Evolutionary conservation across 2,888 invertebrate species (phyloP).

Genomic region (Drosophila paramelanica): DNA sequence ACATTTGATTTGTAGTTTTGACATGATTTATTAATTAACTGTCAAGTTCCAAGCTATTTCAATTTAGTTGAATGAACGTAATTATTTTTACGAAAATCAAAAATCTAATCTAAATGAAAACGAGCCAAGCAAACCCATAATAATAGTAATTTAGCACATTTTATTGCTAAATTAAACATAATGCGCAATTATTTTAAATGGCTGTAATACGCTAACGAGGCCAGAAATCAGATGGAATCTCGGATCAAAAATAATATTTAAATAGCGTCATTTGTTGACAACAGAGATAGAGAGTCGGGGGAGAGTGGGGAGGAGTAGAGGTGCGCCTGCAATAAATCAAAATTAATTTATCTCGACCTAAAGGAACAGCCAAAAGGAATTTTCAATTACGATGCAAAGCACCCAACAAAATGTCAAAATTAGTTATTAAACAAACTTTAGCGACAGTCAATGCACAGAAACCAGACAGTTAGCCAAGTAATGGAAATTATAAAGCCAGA

Average conservation of each 20-base stretch:
- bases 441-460: conserved; percentile 20
- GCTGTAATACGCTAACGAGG: conserved; percentile 8
- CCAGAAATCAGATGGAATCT: conserved; percentile 25
- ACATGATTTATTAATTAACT: background rate
- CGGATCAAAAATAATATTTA: conserved; percentile 27
- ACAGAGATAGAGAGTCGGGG: background rate
- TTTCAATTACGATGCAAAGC: conserved; percentile 65
- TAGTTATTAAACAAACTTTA: conserved; percentile 68
- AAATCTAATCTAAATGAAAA: conserved; percentile 30
- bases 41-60: background rate
- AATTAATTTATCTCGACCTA: conserved; percentile 51
- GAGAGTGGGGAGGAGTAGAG: background rate
- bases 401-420: conserved; percentile 62
- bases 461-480: conserved; percentile 27
- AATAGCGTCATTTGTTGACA: conserved; percentile 27
- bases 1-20: background rate
- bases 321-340: conserved; percentile 58
- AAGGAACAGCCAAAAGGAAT: conserved; percentile 58
- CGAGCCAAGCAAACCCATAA: conserved; percentile 18
- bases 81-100: background rate
- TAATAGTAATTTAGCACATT: conserved; percentile 36
- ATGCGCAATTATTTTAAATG: conserved; percentile 56
- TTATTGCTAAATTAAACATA: conserved; percentile 46
- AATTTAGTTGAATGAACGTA: conserved; percentile 12
- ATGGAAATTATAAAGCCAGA: conserved; percentile 43